phyloP scores from a whole-genome alignment of 2,888 invertebrate genomes.

The Ophion ellenae region DNA sequence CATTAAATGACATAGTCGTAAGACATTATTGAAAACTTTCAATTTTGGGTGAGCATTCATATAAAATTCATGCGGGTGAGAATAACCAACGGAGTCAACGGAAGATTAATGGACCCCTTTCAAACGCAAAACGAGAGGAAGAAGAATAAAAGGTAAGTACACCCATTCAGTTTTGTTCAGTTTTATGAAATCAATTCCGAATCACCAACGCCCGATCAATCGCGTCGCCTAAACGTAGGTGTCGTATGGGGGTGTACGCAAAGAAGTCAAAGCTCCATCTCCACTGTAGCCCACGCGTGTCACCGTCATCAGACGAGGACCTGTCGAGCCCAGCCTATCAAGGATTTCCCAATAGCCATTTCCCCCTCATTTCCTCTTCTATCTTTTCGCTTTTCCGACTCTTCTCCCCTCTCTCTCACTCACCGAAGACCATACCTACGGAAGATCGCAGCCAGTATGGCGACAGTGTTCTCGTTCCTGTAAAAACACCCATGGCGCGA shows the following conservation, averaged over 20 bases:
- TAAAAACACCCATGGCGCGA: conserved; percentile 65
- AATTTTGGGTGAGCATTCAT: no score
- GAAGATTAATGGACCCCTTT: no score
- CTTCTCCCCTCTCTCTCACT: conserved; percentile 20
- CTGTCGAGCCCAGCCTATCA: conserved; percentile 30
- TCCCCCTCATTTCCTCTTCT: conserved; percentile 50
- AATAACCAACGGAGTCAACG: no score
- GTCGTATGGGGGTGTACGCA: neutral
- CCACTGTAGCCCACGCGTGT: conserved; percentile 1
- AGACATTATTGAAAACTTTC: no score
- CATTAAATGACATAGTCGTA: no score
- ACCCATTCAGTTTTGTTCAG: no score
- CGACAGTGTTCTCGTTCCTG: conserved; percentile 49
- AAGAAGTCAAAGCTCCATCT: conserved; percentile 6
- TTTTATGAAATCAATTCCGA: no score
- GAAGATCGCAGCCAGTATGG: conserved; percentile 12
- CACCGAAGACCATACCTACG: neutral
- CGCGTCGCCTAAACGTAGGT: no score
- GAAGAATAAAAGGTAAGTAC: no score
- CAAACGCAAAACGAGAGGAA: no score
- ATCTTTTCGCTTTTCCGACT: conserved; percentile 33
- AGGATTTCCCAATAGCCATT: conserved; percentile 43
- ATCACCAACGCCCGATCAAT: no score
- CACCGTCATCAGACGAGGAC: conserved; percentile 6
- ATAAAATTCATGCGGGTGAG: no score